phyloP scores from a whole-genome alignment of 2,113 vertebrate genomes.

The Ginglymostoma cirratum region DNA sequence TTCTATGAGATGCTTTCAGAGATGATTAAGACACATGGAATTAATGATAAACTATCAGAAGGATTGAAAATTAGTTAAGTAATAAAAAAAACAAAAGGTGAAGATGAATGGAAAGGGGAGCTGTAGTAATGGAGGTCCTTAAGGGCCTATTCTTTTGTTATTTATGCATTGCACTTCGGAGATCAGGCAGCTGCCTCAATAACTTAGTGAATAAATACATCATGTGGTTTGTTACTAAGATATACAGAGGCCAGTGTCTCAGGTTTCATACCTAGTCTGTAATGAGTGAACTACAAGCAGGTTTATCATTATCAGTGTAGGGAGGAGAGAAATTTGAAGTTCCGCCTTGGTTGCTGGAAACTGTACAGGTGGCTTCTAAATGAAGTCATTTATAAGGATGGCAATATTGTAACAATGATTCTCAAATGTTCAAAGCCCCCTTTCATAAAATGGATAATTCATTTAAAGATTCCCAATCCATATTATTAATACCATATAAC shows the following conservation, averaged over 20 bases:
- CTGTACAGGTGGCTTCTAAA: background rate
- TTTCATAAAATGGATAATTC: background rate
- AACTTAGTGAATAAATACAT: background rate
- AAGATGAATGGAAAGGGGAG: background rate
- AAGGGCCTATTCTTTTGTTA: background rate
- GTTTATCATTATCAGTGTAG: background rate
- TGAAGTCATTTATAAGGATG: background rate
- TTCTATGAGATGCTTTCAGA: background rate
- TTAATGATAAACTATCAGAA: slow-evolving; percentile 4
- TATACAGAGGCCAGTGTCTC: background rate
- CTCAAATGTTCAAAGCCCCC: background rate
- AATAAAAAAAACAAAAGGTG: background rate
- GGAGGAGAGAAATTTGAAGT: background rate
- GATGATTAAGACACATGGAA: background rate
- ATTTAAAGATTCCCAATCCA: background rate
- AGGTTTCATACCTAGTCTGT: background rate
- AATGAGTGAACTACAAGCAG: background rate
- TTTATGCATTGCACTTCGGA: background rate
- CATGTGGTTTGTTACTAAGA: background rate
- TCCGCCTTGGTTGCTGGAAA: background rate
- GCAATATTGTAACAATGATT: background rate
- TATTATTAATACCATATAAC: background rate
- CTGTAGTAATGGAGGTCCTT: background rate
- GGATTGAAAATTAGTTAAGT: background rate
- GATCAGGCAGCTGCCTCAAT: background rate